Percentiles rank a stretch among this genome's conserved stretches.
phyloP scores from a whole-genome alignment of 2,888 invertebrate genomes.

The Patella ulyssiponensis region DNA sequence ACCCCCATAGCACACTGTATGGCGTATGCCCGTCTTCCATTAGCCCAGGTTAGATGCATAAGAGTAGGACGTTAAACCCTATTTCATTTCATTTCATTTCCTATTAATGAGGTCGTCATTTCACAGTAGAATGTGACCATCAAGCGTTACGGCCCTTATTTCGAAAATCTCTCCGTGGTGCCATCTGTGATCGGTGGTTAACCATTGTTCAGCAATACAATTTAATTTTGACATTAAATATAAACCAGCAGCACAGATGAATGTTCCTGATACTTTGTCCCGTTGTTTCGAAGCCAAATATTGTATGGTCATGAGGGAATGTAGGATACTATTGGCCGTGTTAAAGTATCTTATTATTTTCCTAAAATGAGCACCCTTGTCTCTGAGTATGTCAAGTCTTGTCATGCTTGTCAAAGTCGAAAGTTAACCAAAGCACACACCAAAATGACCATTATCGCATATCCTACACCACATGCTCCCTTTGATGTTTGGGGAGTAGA shows the following conservation, averaged over 20 bases:
- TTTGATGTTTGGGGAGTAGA: conserved; percentile 31
- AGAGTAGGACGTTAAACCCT: no score
- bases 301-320: conserved; percentile 31
- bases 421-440: conserved; percentile 26
- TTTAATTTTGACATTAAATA: conserved; percentile 12
- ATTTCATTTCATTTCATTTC: no score
- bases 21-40: no score
- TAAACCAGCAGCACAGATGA: conserved; percentile 15
- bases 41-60: no score
- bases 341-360: conserved; percentile 29
- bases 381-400: conserved; percentile 24
- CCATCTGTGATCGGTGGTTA: conserved; percentile 25
- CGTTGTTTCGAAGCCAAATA: not conserved
- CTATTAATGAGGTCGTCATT: conserved; percentile 22
- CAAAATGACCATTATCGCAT: conserved; percentile 21
- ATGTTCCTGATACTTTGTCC: conserved; percentile 12
- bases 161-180: conserved; percentile 24
- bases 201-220: not conserved
- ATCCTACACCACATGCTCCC: conserved; percentile 23
- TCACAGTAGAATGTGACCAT: conserved; percentile 27
- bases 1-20: no score
- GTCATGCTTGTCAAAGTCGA: conserved; percentile 25
- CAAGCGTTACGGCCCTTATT: conserved; percentile 22
- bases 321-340: conserved; percentile 28
- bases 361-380: conserved; percentile 19